A percentile compares a stretch with the other conserved stretches of the same genome.
Evolutionary conservation across 2,888 invertebrate species (phyloP).

Genomic region (Ectropis crepuscularia): DNA sequence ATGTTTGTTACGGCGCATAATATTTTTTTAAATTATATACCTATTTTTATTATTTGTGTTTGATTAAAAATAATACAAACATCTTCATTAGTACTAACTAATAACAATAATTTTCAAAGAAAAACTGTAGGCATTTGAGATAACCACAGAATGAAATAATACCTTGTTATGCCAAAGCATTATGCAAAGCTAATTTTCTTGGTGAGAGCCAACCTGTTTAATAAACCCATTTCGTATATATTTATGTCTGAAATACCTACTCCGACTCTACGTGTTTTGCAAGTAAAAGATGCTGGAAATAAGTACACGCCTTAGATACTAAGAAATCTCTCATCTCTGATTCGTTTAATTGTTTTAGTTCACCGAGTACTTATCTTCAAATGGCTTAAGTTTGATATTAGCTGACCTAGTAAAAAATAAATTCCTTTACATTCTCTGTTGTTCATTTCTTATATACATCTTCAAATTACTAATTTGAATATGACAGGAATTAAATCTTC

Average conservation of each 20-base stretch:
- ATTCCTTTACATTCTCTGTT: too few species aligned
- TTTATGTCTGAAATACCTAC: conserved; percentile 21
- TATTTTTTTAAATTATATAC: neutral
- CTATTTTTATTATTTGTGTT: neutral
- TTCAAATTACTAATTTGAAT: too few species aligned
- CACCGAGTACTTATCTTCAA: neutral
- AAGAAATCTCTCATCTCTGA: neutral
- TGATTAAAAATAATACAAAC: neutral
- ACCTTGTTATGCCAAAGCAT: conserved; percentile 22
- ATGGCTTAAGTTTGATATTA: neutral
- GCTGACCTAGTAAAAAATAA: too few species aligned
- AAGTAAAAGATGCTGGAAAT: conserved; percentile 14
- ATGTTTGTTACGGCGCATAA: neutral
- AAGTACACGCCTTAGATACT: neutral
- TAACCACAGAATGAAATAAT: conserved; percentile 7
- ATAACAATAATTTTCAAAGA: neutral
- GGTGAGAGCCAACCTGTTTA: conserved; percentile 28
- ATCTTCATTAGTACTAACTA: too few species aligned
- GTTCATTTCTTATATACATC: too few species aligned
- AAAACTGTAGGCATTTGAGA: conserved; percentile 5
- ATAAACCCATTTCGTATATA: conserved; percentile 27
- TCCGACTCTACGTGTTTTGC: conserved; percentile 16
- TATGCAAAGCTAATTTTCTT: conserved; percentile 36
- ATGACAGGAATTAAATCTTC: too few species aligned
- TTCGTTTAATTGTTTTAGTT: conserved; percentile 2